Evolutionary conservation across 2,888 invertebrate genomes (phyloP).

Genomic region (Eupsilia transversa): DNA sequence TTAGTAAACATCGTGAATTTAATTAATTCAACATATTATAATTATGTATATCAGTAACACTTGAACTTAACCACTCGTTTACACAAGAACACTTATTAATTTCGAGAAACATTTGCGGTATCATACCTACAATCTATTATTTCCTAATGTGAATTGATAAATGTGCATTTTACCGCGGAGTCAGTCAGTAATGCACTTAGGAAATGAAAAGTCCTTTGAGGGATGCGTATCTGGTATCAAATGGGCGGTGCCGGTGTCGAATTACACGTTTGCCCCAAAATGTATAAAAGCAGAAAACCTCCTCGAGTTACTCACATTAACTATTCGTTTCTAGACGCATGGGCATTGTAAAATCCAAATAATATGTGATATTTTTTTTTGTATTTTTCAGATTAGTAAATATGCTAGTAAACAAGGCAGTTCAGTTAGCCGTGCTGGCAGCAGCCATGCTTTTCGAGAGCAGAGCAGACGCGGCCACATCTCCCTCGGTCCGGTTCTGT

Average conservation of each 20-base stretch:
- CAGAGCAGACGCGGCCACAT: conserved; percentile 77
- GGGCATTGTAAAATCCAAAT: conserved; percentile 14
- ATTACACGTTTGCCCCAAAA: conserved; percentile 85
- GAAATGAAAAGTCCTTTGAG: conserved; percentile 85
- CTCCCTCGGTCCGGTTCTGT: conserved; percentile 82
- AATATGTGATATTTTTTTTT: conserved; percentile 24
- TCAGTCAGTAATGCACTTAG: conserved; percentile 80
- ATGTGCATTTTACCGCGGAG: conserved; percentile 78
- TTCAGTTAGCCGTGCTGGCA: conserved; percentile 78
- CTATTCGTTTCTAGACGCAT: conserved; percentile 32
- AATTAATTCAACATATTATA: conserved; percentile 66
- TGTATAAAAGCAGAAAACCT: conserved; percentile 84
- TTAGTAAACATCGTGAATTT: conserved; percentile 79
- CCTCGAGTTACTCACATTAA: conserved; percentile 83
- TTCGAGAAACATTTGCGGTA: conserved; percentile 48
- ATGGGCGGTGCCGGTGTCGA: conserved; percentile 82
- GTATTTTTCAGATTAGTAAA: conserved; percentile 63
- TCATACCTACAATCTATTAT: conserved; percentile 52
- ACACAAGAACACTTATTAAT: conserved; percentile 39
- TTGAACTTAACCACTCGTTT: conserved; percentile 65
- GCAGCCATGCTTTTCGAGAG: conserved; percentile 78
- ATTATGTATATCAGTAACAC: conserved; percentile 65
- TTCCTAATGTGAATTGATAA: conserved; percentile 69
- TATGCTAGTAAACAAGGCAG: conserved; percentile 80
- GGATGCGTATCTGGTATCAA: conserved; percentile 77